Conservation (phyloP, 2,888 invertebrate species). For the Philereme transversata region DNA sequence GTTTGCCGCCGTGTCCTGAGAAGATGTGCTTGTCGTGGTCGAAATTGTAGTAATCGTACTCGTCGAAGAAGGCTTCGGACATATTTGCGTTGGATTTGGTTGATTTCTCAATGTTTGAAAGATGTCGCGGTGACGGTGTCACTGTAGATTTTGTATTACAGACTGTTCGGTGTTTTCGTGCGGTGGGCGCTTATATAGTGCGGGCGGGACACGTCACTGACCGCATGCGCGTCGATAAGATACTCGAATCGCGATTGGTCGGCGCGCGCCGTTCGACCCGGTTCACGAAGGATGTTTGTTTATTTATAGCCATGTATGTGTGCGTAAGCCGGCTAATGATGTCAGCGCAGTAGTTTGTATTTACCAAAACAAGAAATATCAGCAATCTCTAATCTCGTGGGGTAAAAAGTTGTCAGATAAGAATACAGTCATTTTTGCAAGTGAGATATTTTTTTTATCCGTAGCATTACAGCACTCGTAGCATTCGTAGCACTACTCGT, state of each 20-base stretch:
- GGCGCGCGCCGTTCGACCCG: constrained; percentile 55
- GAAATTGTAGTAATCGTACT: constrained; percentile 97
- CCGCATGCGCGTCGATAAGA: constrained; percentile 80
- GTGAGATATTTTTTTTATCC: neutral
- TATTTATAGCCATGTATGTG: constrained; percentile 63
- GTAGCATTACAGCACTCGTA: constrained; percentile 15
- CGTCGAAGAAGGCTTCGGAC: constrained; percentile 94
- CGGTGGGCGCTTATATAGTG: constrained; percentile 63
- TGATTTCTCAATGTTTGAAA: constrained; percentile 47
- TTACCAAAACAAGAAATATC: neutral
- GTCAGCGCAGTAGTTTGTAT: constrained; percentile 36
- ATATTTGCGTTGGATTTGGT: constrained; percentile 78
- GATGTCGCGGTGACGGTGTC: constrained; percentile 54
- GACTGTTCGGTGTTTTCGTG: constrained; percentile 55
- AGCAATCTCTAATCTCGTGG: no score
- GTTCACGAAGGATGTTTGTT: constrained; percentile 67
- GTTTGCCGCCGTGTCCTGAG: constrained; percentile 95
- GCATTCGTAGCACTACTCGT: constrained; percentile 1
- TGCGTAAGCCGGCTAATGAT: constrained; percentile 61
- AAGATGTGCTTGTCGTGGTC: constrained; percentile 95
- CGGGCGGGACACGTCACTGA: constrained; percentile 71
- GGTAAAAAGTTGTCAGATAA: no score
- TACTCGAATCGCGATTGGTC: constrained; percentile 73
- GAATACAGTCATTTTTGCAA: no score
- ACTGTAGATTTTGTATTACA: constrained; percentile 57